These are phyloP conservation scores for Pachyramphus minor DNA, from an alignment of 2,113 vertebrate species.

Conservation along the genomic window DNA sequence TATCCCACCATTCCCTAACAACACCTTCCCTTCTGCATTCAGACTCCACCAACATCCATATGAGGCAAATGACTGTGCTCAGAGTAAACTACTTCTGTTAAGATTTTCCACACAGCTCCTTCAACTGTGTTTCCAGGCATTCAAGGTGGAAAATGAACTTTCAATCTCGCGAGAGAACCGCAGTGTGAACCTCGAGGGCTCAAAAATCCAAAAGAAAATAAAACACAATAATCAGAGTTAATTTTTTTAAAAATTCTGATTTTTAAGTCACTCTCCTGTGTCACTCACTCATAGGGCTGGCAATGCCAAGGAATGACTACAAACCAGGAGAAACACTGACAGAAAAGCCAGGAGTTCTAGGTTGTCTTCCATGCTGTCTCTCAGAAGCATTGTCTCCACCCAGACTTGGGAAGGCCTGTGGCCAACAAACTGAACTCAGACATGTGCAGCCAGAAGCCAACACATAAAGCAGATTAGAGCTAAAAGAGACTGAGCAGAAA, in stretches of 20 bases:
- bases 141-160: background rate
- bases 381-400: background rate
- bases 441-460: background rate
- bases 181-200: background rate
- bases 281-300: background rate
- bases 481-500: background rate
- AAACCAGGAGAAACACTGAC: background rate
- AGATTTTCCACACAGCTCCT: background rate
- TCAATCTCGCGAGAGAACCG: background rate
- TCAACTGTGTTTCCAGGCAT: background rate
- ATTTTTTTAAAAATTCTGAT: background rate
- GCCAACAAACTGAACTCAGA: background rate
- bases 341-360: background rate
- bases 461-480: accelerated
- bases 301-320: background rate
- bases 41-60: background rate
- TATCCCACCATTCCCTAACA: background rate
- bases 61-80: background rate
- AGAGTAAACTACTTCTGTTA: background rate
- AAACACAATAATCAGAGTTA: background rate
- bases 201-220: background rate
- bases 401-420: background rate
- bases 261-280: background rate
- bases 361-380: background rate
- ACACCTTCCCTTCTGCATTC: background rate